Conservation (phyloP, 2,797 vertebrate genomes). For the Luscinia megarhynchos region DNA sequence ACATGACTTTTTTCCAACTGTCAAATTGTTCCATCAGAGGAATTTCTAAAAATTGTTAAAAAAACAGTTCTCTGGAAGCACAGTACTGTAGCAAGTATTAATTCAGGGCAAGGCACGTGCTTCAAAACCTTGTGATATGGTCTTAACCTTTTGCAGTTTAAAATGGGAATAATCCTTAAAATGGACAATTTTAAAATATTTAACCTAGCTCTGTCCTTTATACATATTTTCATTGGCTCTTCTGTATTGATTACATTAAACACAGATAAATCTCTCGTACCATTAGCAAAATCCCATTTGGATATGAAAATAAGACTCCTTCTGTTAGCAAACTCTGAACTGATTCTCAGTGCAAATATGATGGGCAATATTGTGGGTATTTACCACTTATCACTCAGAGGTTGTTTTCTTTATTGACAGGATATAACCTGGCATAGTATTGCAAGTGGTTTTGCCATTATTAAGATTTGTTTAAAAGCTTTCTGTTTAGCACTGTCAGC, state of each 20-base stretch:
- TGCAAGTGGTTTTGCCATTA: background rate
- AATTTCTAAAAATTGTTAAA: background rate
- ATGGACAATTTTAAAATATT: background rate
- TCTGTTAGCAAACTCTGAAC: background rate
- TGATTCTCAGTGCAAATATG: background rate
- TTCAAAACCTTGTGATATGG: background rate
- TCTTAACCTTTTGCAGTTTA: background rate
- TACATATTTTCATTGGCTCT: background rate
- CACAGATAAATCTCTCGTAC: background rate
- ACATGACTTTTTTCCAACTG: background rate
- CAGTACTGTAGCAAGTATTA: background rate
- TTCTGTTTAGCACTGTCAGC: slow-evolving; percentile 65
- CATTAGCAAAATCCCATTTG: background rate
- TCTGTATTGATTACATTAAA: background rate
- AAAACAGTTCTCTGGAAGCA: background rate
- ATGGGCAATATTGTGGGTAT: background rate
- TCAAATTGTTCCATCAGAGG: background rate
- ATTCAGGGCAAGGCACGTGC: background rate
- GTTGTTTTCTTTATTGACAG: slow-evolving; percentile 12
- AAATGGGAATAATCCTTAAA: background rate
- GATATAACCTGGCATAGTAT: background rate
- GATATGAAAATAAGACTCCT: background rate
- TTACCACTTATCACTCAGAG: background rate
- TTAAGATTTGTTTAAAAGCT: slow-evolving; percentile 58
- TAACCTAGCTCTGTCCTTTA: background rate